phyloP scores from a whole-genome alignment of 2,797 vertebrate genomes.

The Anabacerthia variegaticeps region DNA sequence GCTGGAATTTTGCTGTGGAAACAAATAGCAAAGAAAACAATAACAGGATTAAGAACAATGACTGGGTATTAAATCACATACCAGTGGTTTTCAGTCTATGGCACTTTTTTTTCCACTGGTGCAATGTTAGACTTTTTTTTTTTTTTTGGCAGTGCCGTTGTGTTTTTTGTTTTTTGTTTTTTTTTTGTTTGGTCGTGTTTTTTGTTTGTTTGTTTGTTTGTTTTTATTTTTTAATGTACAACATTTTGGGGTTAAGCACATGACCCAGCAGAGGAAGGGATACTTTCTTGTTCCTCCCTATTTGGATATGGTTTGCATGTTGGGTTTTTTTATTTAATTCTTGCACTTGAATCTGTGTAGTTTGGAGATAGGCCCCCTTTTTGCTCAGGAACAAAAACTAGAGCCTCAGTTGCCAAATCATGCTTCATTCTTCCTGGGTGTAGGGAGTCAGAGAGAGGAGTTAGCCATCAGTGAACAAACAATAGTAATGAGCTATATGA shows the following conservation, averaged over 20 bases:
- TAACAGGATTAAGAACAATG: conserved; percentile 62
- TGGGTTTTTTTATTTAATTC: not conserved
- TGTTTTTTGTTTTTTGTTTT: not conserved
- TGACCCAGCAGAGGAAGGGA: not conserved
- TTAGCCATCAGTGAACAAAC: not conserved
- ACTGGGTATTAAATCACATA: conserved; percentile 24
- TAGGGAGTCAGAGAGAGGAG: not conserved
- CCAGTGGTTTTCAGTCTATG: conserved; percentile 19
- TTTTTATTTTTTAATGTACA: not conserved
- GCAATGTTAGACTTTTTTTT: not conserved
- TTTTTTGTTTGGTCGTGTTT: not conserved
- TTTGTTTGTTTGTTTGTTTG: too few species aligned
- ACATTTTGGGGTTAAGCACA: not conserved
- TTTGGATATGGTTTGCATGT: not conserved
- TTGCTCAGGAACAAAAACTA: not conserved
- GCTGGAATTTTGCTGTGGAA: conserved; percentile 57
- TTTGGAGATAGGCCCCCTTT: not conserved
- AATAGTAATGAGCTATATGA: not conserved
- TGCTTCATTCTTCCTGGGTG: not conserved
- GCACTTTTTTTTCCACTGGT: not conserved
- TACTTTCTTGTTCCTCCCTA: not conserved
- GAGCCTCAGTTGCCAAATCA: not conserved
- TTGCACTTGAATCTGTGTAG: not conserved
- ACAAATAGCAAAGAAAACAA: conserved; percentile 59
- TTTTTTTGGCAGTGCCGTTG: not conserved